phyloP scores from a whole-genome alignment of 2,888 invertebrate genomes.

The Diaphora mendica region DNA sequence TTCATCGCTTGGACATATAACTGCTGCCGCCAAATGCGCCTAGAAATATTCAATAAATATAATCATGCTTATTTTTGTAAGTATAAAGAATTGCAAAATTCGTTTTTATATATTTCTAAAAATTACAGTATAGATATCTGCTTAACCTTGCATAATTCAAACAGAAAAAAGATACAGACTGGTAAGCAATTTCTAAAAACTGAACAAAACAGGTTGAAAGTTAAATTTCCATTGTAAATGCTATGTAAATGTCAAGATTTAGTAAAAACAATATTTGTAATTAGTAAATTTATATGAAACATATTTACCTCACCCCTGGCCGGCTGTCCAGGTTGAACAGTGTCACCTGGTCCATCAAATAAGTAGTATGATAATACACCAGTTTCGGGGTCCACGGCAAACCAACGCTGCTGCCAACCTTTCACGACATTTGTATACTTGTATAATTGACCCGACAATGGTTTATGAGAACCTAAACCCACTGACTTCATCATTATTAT shows the following conservation, averaged over 20 bases:
- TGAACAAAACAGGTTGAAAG: not conserved
- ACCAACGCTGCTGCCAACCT: constrained; percentile 98
- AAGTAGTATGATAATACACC: constrained; percentile 96
- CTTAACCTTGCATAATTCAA: not conserved
- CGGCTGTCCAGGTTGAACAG: constrained; percentile 88
- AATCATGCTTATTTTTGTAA: not conserved
- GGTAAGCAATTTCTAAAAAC: not conserved
- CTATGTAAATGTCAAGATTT: not conserved
- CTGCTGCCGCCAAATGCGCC: constrained; percentile 96
- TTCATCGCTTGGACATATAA: constrained; percentile 98
- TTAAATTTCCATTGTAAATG: not conserved
- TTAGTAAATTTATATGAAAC: not conserved
- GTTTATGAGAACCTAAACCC: constrained; percentile 76
- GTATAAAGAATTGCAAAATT: too few relatives aligned
- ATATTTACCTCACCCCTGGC: constrained; percentile 87
- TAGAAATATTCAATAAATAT: constrained; percentile 60
- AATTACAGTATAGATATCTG: not conserved
- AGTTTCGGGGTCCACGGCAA: constrained; percentile 95
- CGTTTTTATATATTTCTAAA: not conserved
- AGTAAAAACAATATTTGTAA: not conserved
- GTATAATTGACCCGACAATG: constrained; percentile 92
- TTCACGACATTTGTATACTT: constrained; percentile 99
- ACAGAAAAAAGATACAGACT: not conserved
- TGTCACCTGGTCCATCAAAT: constrained; percentile 90
- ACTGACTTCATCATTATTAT: constrained; percentile 72